These are phyloP conservation scores for Zosterops hypoxanthus DNA, from an alignment of 2,113 vertebrate species.

Conservation along the genomic window DNA sequence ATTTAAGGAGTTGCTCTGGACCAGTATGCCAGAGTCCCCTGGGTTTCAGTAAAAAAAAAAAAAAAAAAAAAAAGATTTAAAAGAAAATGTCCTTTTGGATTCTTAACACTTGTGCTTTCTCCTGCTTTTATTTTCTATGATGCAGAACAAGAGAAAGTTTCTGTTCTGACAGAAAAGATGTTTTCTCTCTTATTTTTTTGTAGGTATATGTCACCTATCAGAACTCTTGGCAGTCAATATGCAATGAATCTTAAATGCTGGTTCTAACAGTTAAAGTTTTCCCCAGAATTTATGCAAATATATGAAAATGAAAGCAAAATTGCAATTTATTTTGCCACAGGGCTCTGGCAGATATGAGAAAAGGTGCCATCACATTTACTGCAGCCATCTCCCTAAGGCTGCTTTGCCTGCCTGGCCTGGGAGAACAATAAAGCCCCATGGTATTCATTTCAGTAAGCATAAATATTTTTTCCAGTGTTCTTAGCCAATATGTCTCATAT, in stretches of 20 bases:
- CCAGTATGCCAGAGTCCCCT: background rate
- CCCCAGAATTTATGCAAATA: background rate
- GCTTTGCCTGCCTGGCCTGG: background rate
- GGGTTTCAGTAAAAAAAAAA: background rate
- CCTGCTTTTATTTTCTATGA: background rate
- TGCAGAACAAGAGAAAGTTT: background rate
- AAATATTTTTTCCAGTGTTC: constrained; percentile 34
- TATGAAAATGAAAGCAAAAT: background rate
- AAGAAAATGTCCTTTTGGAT: background rate
- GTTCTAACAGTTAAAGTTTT: background rate
- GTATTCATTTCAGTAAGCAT: constrained; percentile 20
- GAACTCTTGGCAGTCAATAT: background rate
- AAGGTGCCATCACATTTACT: background rate
- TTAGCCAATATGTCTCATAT: background rate
- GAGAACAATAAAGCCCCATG: constrained; percentile 22
- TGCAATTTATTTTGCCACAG: background rate
- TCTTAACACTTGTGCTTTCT: background rate
- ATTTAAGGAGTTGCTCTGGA: background rate
- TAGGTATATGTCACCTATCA: background rate
- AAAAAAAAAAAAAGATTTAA: background rate
- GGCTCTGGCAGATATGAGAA: background rate
- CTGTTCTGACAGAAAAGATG: background rate
- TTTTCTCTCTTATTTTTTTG: background rate
- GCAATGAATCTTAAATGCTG: background rate
- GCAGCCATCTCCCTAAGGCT: background rate